These are phyloP conservation scores for Scotopteryx bipunctaria DNA, from an alignment of 2,888 invertebrate species.

Conservation along the genomic window DNA sequence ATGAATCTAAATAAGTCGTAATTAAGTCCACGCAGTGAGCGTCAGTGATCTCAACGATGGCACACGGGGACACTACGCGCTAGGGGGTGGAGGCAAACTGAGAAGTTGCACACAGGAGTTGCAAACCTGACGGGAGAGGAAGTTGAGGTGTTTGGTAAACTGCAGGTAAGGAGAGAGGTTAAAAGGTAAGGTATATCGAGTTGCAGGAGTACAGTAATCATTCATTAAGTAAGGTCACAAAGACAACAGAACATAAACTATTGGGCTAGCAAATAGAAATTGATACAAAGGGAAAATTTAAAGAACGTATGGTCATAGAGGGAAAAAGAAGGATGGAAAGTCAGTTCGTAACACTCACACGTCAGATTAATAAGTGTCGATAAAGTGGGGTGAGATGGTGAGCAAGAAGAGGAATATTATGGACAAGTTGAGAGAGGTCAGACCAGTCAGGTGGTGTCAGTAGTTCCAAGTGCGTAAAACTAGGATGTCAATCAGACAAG, in stretches of 20 bases:
- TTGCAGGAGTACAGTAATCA: neutral
- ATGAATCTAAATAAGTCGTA: slow-evolving; percentile 21
- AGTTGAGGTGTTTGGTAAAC: neutral
- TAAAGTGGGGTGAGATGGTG: neutral
- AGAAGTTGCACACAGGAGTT: slow-evolving; percentile 24
- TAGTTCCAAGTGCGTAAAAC: neutral
- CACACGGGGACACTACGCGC: slow-evolving; percentile 34
- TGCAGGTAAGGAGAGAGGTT: neutral
- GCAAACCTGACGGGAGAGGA: slow-evolving; percentile 24
- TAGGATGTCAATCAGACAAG: neutral
- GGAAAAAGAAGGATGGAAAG: too few relatives aligned
- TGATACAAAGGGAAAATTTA: too few relatives aligned
- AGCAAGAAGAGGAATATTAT: neutral
- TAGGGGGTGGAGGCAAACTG: slow-evolving; percentile 29
- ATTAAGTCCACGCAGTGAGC: slow-evolving; percentile 26
- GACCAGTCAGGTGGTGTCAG: neutral
- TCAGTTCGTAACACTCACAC: too few relatives aligned
- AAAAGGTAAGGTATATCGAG: neutral
- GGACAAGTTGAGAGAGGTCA: neutral
- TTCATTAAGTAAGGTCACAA: neutral
- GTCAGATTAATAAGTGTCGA: neutral
- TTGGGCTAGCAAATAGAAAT: too few relatives aligned
- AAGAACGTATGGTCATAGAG: too few relatives aligned
- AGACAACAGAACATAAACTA: neutral
- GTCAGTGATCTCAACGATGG: slow-evolving; percentile 24